Evolutionary conservation across 2,888 invertebrate species (phyloP).

Genomic region (Carabus problematicus): DNA sequence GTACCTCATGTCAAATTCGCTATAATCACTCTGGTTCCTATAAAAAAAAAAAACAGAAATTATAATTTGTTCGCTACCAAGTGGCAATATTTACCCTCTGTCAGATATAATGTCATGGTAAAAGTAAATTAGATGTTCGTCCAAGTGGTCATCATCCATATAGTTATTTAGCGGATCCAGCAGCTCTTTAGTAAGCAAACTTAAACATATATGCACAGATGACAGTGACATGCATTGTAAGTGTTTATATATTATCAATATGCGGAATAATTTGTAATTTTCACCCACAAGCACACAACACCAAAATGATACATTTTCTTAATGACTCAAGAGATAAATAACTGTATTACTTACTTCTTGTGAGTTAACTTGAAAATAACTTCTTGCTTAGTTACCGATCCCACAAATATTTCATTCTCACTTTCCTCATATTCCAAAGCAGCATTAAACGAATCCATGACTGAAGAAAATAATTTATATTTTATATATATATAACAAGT

Average conservation of each 20-base stretch:
- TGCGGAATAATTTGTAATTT: neutral
- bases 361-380: slow-evolving; percentile 15
- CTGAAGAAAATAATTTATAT: neutral
- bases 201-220: neutral
- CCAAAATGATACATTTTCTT: neutral
- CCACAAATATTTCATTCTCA: slow-evolving; percentile 24
- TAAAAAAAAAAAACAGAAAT: slow-evolving; percentile 8
- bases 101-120: slow-evolving; percentile 2
- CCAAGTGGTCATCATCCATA: neutral
- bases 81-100: neutral
- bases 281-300: neutral
- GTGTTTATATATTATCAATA: slow-evolving; percentile 4
- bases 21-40: slow-evolving; percentile 17
- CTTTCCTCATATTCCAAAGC: slow-evolving; percentile 8
- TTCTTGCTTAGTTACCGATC: slow-evolving; percentile 31
- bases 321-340: neutral
- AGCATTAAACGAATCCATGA: neutral
- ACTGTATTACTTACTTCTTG: slow-evolving; percentile 24
- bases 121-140: neutral
- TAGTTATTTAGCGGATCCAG: slow-evolving; percentile 6
- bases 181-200: slow-evolving; percentile 5
- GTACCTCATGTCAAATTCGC: neutral
- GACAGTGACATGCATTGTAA: neutral
- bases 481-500: neutral
- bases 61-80: slow-evolving; percentile 5